Conservation (phyloP, 1,140 invertebrate genomes). For the Phenacoccus solenopsis region DNA sequence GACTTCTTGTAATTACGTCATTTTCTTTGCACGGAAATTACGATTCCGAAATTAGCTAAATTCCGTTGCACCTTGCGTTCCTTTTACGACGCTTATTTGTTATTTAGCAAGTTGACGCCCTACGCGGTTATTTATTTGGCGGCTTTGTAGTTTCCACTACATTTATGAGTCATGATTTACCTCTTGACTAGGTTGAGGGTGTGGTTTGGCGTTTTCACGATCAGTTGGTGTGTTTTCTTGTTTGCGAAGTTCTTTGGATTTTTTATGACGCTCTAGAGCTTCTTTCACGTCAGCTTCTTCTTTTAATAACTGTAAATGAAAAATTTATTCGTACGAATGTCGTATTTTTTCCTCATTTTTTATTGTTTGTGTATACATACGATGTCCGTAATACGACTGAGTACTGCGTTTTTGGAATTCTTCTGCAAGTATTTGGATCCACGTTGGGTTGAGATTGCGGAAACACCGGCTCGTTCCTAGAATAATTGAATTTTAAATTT, state of each 20-base stretch:
- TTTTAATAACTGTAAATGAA: constrained; percentile 23
- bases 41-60: too few species aligned
- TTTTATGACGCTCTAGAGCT: constrained; percentile 28
- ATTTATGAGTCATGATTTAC: too few species aligned
- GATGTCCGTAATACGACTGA: neutral
- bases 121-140: too few species aligned
- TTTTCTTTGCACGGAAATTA: too few species aligned
- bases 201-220: neutral
- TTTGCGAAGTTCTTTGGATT: constrained; percentile 19
- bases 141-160: too few species aligned
- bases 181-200: too few species aligned
- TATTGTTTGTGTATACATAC: neutral
- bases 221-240: neutral
- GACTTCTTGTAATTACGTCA: too few species aligned
- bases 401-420: neutral
- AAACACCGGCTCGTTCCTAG: constrained; percentile 22
- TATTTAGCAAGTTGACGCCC: too few species aligned
- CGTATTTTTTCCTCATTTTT: too few species aligned
- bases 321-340: neutral
- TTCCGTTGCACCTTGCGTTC: too few species aligned
- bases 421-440: neutral
- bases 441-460: constrained; percentile 17
- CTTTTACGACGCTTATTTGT: too few species aligned
- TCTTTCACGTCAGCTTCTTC: constrained; percentile 28
- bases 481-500: too few species aligned